Percentiles rank a stretch among this genome's conserved stretches.
phyloP scores from a whole-genome alignment of 2,113 vertebrate species.

The Sapajus apella region DNA sequence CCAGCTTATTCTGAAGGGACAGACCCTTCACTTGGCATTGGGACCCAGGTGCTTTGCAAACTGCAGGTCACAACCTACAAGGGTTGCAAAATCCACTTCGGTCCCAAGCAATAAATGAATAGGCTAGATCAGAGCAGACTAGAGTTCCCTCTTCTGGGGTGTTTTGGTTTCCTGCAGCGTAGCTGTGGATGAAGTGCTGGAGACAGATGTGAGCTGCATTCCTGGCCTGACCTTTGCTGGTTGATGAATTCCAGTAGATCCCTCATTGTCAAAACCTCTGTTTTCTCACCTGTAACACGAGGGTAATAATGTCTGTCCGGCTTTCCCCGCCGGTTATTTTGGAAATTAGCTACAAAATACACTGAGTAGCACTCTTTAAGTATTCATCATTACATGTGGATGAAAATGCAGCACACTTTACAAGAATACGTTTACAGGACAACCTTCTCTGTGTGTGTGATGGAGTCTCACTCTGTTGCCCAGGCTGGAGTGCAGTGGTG shows the following conservation, averaged over 20 bases:
- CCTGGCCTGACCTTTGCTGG: background rate
- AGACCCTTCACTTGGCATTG: background rate
- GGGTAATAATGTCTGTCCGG: background rate
- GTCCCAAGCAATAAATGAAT: background rate
- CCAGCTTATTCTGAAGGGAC: background rate
- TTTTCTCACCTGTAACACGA: background rate
- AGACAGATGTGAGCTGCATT: no score
- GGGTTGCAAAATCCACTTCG: background rate
- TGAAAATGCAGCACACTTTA: background rate
- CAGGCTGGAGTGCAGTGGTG: no score
- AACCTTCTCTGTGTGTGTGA: no score
- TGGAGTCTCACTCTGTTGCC: no score
- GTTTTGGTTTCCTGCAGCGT: background rate
- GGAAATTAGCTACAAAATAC: background rate
- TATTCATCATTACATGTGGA: background rate
- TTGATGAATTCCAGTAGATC: background rate
- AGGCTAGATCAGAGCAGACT: background rate
- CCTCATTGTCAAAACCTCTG: background rate
- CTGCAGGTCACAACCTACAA: background rate
- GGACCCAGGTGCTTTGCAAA: background rate
- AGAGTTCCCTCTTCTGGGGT: background rate
- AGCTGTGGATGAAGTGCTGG: rapidly evolving
- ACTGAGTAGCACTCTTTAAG: background rate
- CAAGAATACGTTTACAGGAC: background rate
- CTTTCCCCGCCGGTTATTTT: background rate